Percentiles rank a stretch among this genome's conserved stretches.
Evolutionary conservation across 2,888 invertebrate species (phyloP).

Genomic region (Erynnis tages): DNA sequence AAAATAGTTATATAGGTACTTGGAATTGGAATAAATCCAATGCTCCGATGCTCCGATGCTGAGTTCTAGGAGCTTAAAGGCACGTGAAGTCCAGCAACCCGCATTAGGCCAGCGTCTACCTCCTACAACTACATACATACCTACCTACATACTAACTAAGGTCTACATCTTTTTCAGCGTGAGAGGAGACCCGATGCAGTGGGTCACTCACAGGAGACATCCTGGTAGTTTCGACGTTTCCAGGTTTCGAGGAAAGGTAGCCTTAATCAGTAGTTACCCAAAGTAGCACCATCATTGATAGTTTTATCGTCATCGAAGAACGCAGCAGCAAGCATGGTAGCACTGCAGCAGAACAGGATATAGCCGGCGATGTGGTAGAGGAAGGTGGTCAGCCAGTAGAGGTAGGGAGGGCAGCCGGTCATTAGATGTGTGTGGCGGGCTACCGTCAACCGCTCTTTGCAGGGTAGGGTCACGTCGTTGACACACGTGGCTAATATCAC

Average conservation of each 20-base stretch:
- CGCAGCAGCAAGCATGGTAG: conserved; percentile 27
- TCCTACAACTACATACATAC: too few species aligned
- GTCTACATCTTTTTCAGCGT: too few species aligned
- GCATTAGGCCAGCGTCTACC: too few species aligned
- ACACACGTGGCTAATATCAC: conserved; percentile 59
- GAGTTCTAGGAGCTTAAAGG: too few species aligned
- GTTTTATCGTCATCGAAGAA: conserved; percentile 33
- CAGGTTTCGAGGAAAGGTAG: background rate
- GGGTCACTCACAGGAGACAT: too few species aligned
- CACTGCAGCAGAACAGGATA: conserved; percentile 38
- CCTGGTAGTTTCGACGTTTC: too few species aligned
- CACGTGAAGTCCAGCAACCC: too few species aligned
- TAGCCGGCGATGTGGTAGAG: conserved; percentile 73
- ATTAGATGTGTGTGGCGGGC: conserved; percentile 84
- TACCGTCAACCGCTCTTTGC: conserved; percentile 78
- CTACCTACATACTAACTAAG: too few species aligned
- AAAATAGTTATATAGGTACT: too few species aligned
- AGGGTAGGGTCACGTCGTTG: conserved; percentile 81
- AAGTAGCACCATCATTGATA: conserved; percentile 18
- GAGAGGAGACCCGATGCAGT: too few species aligned
- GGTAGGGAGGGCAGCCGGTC: conserved; percentile 77
- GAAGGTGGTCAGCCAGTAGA: conserved; percentile 82
- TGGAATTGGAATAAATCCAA: too few species aligned
- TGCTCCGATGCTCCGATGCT: too few species aligned
- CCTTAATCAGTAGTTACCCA: background rate